Conservation (phyloP, 1,140 invertebrate genomes). For the Achroia grisella region DNA sequence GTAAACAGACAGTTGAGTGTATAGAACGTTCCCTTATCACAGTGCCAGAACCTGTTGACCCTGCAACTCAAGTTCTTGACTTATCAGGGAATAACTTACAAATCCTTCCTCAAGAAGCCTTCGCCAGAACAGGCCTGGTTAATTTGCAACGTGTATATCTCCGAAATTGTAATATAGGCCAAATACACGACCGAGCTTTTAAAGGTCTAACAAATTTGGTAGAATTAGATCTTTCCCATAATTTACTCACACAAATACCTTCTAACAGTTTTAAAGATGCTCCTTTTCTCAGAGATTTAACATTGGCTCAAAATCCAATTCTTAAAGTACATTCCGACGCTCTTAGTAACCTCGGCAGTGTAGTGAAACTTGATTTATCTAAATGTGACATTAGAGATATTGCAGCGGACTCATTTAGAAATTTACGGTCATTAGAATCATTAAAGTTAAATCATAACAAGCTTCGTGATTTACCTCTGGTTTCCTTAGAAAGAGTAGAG, state of each 20-base stretch:
- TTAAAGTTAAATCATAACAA: slow-evolving; percentile 89
- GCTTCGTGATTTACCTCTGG: slow-evolving; percentile 80
- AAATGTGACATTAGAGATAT: slow-evolving; percentile 86
- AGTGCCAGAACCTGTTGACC: slow-evolving; percentile 87
- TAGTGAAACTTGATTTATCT: slow-evolving; percentile 90
- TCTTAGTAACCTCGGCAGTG: slow-evolving; percentile 82
- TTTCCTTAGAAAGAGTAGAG: slow-evolving; percentile 81
- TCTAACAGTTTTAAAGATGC: slow-evolving; percentile 84
- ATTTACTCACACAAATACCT: slow-evolving; percentile 85
- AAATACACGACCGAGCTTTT: slow-evolving; percentile 89
- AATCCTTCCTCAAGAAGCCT: slow-evolving; percentile 85
- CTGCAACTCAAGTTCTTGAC: slow-evolving; percentile 92
- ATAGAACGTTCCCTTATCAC: slow-evolving; percentile 84
- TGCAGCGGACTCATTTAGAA: slow-evolving; percentile 84
- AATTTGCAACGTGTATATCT: slow-evolving; percentile 91
- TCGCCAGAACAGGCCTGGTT: slow-evolving; percentile 83
- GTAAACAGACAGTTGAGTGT: slow-evolving; percentile 93
- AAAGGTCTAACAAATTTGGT: slow-evolving; percentile 89
- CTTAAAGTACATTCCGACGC: slow-evolving; percentile 83
- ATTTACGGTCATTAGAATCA: slow-evolving; percentile 83
- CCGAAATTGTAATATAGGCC: slow-evolving; percentile 85
- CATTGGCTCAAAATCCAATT: slow-evolving; percentile 86
- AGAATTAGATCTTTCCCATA: slow-evolving; percentile 89
- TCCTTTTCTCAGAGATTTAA: slow-evolving; percentile 86
- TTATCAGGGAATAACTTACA: slow-evolving; percentile 90